Evolutionary conservation across 2,888 invertebrate genomes (phyloP).

Genomic region (Leptarthrus brevirostris): DNA sequence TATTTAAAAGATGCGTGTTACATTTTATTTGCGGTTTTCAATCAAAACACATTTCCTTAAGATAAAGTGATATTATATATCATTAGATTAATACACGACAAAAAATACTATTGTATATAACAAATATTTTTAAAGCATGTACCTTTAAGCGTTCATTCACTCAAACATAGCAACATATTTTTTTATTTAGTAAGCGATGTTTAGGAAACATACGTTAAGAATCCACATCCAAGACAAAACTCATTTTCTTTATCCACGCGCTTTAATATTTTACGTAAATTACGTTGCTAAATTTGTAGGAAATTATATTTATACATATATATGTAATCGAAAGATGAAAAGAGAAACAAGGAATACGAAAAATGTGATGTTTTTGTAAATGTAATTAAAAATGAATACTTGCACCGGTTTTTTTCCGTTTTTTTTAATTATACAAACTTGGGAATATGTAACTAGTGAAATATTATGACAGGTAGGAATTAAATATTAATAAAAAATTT

Average conservation of each 20-base stretch:
- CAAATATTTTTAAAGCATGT: constrained; percentile 38
- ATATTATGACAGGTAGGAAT: constrained; percentile 43
- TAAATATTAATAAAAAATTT: constrained; percentile 24
- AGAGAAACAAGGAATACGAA: constrained; percentile 46
- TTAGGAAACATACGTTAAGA: not conserved
- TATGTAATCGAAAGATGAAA: constrained; percentile 29
- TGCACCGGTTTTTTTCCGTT: constrained; percentile 23
- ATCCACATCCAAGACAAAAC: not conserved
- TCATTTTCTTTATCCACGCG: constrained; percentile 4
- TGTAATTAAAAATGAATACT: constrained; percentile 36
- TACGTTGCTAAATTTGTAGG: constrained; percentile 32
- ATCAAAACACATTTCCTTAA: constrained; percentile 37
- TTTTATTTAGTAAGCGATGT: constrained; percentile 9
- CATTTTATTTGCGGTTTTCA: constrained; percentile 25
- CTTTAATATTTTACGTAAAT: constrained; percentile 21
- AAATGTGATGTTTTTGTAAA: constrained; percentile 47
- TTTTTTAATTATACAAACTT: constrained; percentile 27
- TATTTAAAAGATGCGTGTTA: not conserved
- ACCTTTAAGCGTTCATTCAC: constrained; percentile 36
- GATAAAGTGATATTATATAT: constrained; percentile 45
- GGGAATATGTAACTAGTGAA: constrained; percentile 31
- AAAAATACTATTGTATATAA: constrained; percentile 37
- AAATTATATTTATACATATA: constrained; percentile 31
- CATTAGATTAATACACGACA: constrained; percentile 35
- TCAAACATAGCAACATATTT: too few relatives aligned